phyloP scores from a whole-genome alignment of 2,113 vertebrate genomes.

The Albula glossodonta region DNA sequence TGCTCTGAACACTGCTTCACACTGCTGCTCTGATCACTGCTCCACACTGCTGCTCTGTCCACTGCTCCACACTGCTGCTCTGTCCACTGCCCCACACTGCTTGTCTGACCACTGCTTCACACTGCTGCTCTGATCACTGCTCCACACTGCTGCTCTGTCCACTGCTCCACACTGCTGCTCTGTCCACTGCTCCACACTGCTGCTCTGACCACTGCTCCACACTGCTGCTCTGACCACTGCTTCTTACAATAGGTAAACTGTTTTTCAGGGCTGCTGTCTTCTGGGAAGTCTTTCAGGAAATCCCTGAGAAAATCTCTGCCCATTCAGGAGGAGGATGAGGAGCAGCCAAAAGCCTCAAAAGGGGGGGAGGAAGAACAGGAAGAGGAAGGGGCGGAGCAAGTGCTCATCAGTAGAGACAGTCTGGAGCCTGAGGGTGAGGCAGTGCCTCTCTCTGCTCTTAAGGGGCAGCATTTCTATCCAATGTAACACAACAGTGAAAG shows the following conservation, averaged over 20 bases:
- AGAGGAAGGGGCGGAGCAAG: constrained; percentile 52
- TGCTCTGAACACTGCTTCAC: no score
- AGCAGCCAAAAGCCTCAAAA: constrained; percentile 32
- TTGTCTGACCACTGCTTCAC: no score
- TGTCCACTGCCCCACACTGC: no score
- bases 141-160: not conserved
- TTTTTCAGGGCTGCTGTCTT: constrained; percentile 56
- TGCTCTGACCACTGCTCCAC: not conserved
- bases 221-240: not conserved
- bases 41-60: no score
- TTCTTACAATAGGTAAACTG: not conserved
- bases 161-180: not conserved
- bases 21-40: no score
- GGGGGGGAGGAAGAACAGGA: constrained; percentile 26
- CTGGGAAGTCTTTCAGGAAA: constrained; percentile 74
- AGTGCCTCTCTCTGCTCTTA: not conserved
- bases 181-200: not conserved
- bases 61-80: no score
- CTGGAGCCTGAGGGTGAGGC: constrained; percentile 78
- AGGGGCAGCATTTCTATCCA: no score
- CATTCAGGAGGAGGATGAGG: constrained; percentile 62
- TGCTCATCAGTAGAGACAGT: constrained; percentile 69
- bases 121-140: not conserved
- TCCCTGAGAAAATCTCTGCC: constrained; percentile 64
- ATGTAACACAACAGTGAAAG: not conserved